These are phyloP conservation scores for Acanthochromis polyacanthus DNA, from an alignment of 2,113 vertebrate species.

Conservation along the genomic window DNA sequence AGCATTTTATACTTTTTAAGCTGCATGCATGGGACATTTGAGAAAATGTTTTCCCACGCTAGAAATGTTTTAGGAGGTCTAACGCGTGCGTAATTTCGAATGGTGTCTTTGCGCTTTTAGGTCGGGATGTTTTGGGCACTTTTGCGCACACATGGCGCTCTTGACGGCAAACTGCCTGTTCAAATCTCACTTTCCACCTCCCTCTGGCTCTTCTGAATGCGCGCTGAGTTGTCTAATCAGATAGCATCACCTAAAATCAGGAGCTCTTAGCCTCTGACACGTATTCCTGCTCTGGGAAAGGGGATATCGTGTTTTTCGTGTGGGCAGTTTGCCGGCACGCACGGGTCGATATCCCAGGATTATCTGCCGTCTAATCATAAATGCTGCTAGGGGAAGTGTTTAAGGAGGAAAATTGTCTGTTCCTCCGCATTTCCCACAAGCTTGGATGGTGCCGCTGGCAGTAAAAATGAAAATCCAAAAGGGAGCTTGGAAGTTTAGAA, in stretches of 20 bases:
- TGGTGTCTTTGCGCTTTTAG: too few species aligned
- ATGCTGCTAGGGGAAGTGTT: constrained; percentile 19
- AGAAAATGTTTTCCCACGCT: neutral
- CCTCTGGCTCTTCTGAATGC: neutral
- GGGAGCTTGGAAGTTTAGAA: too few species aligned
- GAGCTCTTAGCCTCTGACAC: constrained; percentile 39
- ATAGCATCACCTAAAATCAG: constrained; percentile 26
- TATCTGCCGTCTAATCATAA: constrained; percentile 51
- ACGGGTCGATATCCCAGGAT: constrained; percentile 34
- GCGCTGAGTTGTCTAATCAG: constrained; percentile 18
- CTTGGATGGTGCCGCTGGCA: too few species aligned
- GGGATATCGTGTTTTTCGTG: constrained; percentile 42
- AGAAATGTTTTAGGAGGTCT: neutral
- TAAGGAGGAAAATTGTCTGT: constrained; percentile 11
- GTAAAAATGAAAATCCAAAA: too few species aligned
- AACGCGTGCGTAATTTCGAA: too few species aligned
- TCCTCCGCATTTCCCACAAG: neutral
- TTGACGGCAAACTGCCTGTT: too few species aligned
- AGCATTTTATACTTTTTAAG: neutral
- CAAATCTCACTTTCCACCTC: neutral
- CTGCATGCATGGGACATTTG: neutral
- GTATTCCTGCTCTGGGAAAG: constrained; percentile 26
- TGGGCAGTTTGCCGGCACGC: constrained; percentile 18
- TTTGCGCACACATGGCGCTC: too few species aligned
- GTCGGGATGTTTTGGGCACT: too few species aligned